Conservation (phyloP, 2,888 invertebrate species). For the Patella caerulea region DNA sequence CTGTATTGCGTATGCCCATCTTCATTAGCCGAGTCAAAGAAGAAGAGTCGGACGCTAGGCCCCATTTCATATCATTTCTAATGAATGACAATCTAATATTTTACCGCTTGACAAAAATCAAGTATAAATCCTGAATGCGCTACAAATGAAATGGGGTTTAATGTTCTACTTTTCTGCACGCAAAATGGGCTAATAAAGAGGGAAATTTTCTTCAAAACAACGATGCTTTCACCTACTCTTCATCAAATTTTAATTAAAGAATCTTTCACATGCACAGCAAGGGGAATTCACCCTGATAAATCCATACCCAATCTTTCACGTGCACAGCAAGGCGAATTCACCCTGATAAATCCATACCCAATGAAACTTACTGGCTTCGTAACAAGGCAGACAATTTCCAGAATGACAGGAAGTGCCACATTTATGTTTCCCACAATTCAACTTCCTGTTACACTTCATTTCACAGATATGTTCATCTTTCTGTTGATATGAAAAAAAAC, state of each 20-base stretch:
- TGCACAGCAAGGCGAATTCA: neutral
- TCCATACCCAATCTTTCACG: neutral
- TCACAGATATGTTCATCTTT: slow-evolving; percentile 89
- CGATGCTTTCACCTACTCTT: no score
- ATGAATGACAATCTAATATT: no score
- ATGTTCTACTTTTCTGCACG: no score
- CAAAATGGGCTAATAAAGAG: no score
- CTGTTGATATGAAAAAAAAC: slow-evolving; percentile 32
- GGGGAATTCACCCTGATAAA: neutral
- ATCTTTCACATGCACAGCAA: neutral
- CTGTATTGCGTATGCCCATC: no score
- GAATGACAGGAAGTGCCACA: slow-evolving; percentile 91
- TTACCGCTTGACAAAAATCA: no score
- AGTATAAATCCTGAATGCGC: no score
- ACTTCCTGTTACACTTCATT: slow-evolving; percentile 77
- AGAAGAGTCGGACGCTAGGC: no score
- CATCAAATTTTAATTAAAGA: neutral
- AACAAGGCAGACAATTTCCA: slow-evolving; percentile 80
- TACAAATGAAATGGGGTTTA: no score
- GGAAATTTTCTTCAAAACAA: no score
- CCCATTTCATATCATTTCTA: no score
- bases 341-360: neutral
- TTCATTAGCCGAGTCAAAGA: no score
- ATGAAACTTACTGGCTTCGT: slow-evolving; percentile 79
- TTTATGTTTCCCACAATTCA: slow-evolving; percentile 90